Evolutionary conservation across 2,888 invertebrate species (phyloP), one percentile per base, ranked within the genome.

Genomic region (Aplocera efformata): DNA sequence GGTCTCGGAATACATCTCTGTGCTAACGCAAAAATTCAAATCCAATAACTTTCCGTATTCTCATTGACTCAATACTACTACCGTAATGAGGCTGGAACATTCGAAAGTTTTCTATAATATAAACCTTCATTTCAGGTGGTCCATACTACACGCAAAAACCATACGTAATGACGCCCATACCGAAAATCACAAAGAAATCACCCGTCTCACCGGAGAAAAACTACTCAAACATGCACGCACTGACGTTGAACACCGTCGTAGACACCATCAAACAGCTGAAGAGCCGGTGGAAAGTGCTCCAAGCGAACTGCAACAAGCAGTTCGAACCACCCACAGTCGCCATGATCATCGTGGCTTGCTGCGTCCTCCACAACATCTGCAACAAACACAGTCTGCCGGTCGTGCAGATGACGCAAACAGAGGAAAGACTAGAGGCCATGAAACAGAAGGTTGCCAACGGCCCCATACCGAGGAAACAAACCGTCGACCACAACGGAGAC

Each of bases 371-470:
- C 33, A 85, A 85, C 39, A 69, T 85, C 0, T 83, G 83, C 24
- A 79, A 72, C 27, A 53, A 63, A 6, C 50, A 69, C 4, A 76
- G 75, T 0, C 9, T 84, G 1, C 72, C 79, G 0, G 48, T 70
- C 0, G 61, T 70, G 0, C 71, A 69, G 1, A 79, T 85, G 76
- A 80, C 80, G 0, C 78, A 74, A 7, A 68, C 85, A 0, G 85
- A 85, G 20, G 85, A 85, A 23, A 53, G 85, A 0, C 35, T 85
- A 4, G 85, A 85, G 37, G 72, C 72, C 0, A 84, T 85, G 85
- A 85, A 85, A 28, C 85, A 85, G 43, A 80, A 80, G 22, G 85
- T 85, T 0, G 85, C 85, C 0, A 83, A 84, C n/a, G 73, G 78
- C 0, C 73, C 85, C 0, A 50, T 80, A 13, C 74, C 84, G 0